A percentile compares a stretch with the other conserved stretches of the same genome.
Conservation (phyloP, 1,140 invertebrate species). For the Arctopsyche grandis region DNA sequence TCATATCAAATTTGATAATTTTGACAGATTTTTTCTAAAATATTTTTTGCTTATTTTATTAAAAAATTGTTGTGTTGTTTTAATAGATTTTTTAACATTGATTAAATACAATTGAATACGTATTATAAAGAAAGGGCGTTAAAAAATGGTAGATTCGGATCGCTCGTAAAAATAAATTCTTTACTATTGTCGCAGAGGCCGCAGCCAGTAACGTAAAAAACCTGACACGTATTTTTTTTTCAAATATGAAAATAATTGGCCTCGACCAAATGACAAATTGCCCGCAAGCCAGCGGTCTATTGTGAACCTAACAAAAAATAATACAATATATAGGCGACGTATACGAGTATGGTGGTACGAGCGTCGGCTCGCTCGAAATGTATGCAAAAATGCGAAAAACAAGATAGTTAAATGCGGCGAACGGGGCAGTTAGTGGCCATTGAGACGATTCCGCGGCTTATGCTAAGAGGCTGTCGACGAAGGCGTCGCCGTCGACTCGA, state of each 20-base stretch:
- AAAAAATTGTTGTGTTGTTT: no score
- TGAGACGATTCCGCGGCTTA: not conserved
- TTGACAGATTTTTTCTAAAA: no score
- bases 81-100: no score
- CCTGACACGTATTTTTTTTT: conserved; percentile 22
- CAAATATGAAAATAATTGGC: conserved; percentile 32
- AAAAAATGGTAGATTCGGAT: not conserved
- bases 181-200: not conserved
- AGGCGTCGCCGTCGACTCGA: conserved; percentile 8
- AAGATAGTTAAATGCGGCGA: not conserved
- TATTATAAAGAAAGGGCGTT: not conserved
- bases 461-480: not conserved
- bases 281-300: conserved; percentile 18
- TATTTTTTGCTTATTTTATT: no score
- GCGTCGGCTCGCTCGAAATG: not conserved
- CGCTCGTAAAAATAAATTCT: not conserved
- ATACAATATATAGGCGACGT: not conserved
- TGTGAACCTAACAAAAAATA: conserved; percentile 14
- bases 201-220: conserved; percentile 2
- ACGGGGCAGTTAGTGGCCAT: not conserved
- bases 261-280: conserved; percentile 28
- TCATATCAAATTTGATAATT: no score
- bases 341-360: not conserved
- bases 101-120: no score
- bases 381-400: conserved; percentile 27